These are phyloP conservation scores for Agrilus cyanescens DNA, from an alignment of 2,888 invertebrate species.

Conservation along the genomic window DNA sequence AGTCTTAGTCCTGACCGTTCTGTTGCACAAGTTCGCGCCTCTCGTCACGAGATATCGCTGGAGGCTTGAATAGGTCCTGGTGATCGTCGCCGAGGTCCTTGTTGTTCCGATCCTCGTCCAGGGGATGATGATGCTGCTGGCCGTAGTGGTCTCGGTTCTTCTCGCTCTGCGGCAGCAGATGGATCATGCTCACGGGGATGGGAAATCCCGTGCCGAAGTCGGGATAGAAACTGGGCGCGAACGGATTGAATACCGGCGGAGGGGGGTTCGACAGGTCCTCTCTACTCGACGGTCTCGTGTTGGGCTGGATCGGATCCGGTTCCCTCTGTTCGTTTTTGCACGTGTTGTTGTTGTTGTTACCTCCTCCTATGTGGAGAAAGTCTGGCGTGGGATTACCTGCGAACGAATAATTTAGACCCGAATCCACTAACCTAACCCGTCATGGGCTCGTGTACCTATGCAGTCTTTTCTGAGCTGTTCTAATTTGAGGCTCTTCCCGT, in stretches of 20 bases:
- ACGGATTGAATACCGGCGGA: conserved; percentile 62
- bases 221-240: conserved; percentile 71
- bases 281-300: conserved; percentile 49
- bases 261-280: conserved; percentile 38
- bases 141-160: conserved; percentile 53
- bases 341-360: conserved; percentile 46
- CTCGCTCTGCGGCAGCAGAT: conserved; percentile 68
- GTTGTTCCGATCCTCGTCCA: conserved; percentile 42
- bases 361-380: conserved; percentile 8
- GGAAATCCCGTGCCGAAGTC: conserved; percentile 71
- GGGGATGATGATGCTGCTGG: conserved; percentile 31
- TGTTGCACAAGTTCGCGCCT: conserved; percentile 58
- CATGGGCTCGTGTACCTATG: conserved; percentile 65
- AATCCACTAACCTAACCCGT: no score
- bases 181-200: conserved; percentile 74
- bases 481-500: conserved; percentile 82
- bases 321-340: conserved; percentile 33
- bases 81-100: conserved; percentile 31
- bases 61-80: conserved; percentile 36
- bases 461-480: conserved; percentile 82
- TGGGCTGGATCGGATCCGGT: conserved; percentile 28
- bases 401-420: conserved; percentile 51
- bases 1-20: conserved; percentile 64
- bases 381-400: conserved; percentile 24
- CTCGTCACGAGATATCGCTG: conserved; percentile 47